phyloP scores from a whole-genome alignment of 2,888 invertebrate genomes.

The Thumatha senex region DNA sequence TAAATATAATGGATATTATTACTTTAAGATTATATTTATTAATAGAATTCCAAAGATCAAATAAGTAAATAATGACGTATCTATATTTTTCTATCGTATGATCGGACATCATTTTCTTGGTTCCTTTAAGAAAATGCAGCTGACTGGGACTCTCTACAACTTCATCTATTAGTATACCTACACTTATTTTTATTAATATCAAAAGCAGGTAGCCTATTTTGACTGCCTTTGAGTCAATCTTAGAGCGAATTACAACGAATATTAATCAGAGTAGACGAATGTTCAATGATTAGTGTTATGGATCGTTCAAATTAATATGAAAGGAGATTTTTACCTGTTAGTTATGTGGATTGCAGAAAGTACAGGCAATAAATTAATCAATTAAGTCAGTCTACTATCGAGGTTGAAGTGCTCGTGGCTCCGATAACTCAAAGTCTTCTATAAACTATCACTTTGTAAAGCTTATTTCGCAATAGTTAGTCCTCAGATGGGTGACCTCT shows the following conservation, averaged over 20 bases:
- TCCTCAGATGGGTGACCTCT: too few relatives aligned
- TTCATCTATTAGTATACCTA: conserved; percentile 69
- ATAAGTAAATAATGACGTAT: conserved; percentile 19
- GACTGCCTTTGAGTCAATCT: conserved; percentile 30
- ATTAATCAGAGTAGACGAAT: conserved; percentile 14
- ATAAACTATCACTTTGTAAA: too few relatives aligned
- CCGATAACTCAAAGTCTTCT: too few relatives aligned
- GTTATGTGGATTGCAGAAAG: too few relatives aligned
- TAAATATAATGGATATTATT: too few relatives aligned
- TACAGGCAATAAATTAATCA: too few relatives aligned
- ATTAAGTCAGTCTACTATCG: too few relatives aligned
- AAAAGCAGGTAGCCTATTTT: conserved; percentile 49
- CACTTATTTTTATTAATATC: conserved; percentile 77
- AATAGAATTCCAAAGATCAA: neutral
- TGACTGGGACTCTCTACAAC: conserved; percentile 73
- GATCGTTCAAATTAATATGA: too few relatives aligned
- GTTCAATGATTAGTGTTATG: neutral
- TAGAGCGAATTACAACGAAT: conserved; percentile 15
- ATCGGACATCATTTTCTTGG: conserved; percentile 79
- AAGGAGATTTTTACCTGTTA: too few relatives aligned
- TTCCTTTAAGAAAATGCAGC: conserved; percentile 82
- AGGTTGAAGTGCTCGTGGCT: too few relatives aligned
- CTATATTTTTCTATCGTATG: conserved; percentile 47
- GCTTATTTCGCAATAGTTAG: too few relatives aligned
- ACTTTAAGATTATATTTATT: too few relatives aligned